Conservation (phyloP, 2,797 vertebrate genomes). For the Tamandua tetradactyla region DNA sequence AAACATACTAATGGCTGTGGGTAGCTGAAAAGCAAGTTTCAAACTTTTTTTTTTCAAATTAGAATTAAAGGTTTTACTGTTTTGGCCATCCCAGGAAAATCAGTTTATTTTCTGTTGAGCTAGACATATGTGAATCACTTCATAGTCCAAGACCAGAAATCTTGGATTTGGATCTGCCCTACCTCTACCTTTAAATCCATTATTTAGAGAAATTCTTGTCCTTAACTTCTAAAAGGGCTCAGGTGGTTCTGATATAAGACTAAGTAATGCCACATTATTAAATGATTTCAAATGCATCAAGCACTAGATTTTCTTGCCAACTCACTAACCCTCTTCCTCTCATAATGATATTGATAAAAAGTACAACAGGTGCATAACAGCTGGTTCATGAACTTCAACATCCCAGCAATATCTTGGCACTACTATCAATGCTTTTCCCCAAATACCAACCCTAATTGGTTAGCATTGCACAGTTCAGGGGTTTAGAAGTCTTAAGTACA, state of each 20-base stretch:
- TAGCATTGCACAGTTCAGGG: neutral
- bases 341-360: slow-evolving; percentile 54
- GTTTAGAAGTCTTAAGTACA: slow-evolving; percentile 46
- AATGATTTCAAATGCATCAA: slow-evolving; percentile 47
- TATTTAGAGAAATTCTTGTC: slow-evolving; percentile 21
- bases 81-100: neutral
- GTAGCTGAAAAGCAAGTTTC: slow-evolving; percentile 35
- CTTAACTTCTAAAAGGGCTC: slow-evolving; percentile 11
- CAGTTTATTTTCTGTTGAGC: neutral
- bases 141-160: slow-evolving; percentile 22
- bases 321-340: slow-evolving; percentile 27
- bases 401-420: slow-evolving; percentile 1
- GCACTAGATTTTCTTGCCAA: slow-evolving; percentile 38
- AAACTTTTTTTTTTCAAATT: slow-evolving; percentile 35
- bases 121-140: neutral
- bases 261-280: slow-evolving; percentile 38
- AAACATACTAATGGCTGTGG: slow-evolving; percentile 48
- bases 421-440: neutral
- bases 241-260: neutral
- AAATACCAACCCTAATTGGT: slow-evolving; percentile 14
- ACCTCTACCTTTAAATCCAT: slow-evolving; percentile 37
- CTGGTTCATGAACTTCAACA: slow-evolving; percentile 9
- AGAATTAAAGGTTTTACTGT: slow-evolving; percentile 36
- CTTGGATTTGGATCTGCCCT: neutral
- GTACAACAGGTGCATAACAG: neutral